Percentiles rank a stretch among this genome's conserved stretches.
Conservation (phyloP, 2,113 vertebrate genomes). For the Silurus asotus region DNA sequence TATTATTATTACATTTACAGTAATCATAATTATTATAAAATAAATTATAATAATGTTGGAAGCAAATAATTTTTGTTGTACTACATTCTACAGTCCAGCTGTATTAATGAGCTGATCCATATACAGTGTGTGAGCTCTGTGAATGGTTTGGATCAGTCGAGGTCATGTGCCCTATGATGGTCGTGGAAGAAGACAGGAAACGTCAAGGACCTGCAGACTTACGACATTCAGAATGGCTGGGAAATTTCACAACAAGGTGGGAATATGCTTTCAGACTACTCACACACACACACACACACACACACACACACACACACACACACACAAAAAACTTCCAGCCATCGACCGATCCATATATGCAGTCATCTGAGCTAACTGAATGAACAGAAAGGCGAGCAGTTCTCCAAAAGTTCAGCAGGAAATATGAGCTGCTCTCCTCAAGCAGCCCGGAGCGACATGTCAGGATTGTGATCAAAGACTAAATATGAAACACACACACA, state of each 20-base stretch:
- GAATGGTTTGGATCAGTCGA: constrained; percentile 36
- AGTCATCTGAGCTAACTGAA: not conserved
- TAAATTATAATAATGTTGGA: no score
- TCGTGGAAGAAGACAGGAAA: constrained; percentile 35
- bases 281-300: constrained; percentile 23
- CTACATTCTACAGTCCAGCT: not conserved
- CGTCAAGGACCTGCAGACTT: constrained; percentile 49
- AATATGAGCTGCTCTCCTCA: not conserved
- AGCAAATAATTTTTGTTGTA: not conserved
- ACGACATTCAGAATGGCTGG: constrained; percentile 64
- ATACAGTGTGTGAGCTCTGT: not conserved
- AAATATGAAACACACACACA: constrained; percentile 8
- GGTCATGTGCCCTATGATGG: not conserved
- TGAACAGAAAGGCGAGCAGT: not conserved
- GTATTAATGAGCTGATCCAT: not conserved
- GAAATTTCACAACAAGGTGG: constrained; percentile 71
- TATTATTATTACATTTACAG: no score
- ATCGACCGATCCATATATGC: no score
- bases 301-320: constrained; percentile 27
- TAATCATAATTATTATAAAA: no score
- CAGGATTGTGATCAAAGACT: constrained; percentile 17
- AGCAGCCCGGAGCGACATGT: constrained; percentile 15
- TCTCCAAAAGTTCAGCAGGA: not conserved
- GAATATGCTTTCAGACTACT: constrained; percentile 52
- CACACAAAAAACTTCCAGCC: constrained; percentile 1